These are phyloP conservation scores for Cynodonichthys magdalenae DNA, from an alignment of 2,797 vertebrate genomes.

Conservation along the genomic window DNA sequence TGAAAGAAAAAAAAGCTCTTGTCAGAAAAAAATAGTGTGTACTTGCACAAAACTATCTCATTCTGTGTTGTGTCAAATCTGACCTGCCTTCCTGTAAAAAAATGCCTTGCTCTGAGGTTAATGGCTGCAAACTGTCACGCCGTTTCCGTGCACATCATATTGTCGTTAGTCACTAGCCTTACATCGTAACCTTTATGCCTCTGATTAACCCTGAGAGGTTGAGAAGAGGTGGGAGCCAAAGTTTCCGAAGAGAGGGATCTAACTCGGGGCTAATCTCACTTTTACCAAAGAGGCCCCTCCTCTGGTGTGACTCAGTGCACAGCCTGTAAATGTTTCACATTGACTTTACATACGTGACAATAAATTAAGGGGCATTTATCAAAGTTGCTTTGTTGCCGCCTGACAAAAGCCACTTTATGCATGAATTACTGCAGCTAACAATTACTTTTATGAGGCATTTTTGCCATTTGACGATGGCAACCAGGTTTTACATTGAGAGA, in stretches of 20 bases:
- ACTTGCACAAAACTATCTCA: conserved; percentile 39
- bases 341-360: conserved; percentile 95
- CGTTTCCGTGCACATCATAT: conserved; percentile 81
- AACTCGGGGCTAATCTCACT: conserved; percentile 44
- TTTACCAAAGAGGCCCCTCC: conserved; percentile 59
- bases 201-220: conserved; percentile 83
- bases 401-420: conserved; percentile 90
- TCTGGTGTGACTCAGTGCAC: conserved; percentile 90
- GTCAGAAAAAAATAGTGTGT: conserved; percentile 29
- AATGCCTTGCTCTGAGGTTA: conserved; percentile 71
- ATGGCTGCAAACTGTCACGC: conserved; percentile 80
- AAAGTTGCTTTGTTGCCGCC: conserved; percentile 87
- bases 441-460: conserved; percentile 85
- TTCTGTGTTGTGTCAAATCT: conserved; percentile 58
- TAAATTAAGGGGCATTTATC: conserved; percentile 96
- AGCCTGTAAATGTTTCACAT: conserved; percentile 95
- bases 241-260: conserved; percentile 64
- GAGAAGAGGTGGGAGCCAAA: conserved; percentile 60
- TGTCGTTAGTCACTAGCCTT: conserved; percentile 88
- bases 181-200: conserved; percentile 90
- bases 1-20: conserved; percentile 3
- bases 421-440: conserved; percentile 90
- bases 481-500: conserved; percentile 84
- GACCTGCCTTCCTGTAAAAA: conserved; percentile 53
- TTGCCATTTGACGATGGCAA: conserved; percentile 87